These are phyloP conservation scores for Chinchilla lanigera DNA, from an alignment of 2,113 vertebrate species.

Conservation along the genomic window DNA sequence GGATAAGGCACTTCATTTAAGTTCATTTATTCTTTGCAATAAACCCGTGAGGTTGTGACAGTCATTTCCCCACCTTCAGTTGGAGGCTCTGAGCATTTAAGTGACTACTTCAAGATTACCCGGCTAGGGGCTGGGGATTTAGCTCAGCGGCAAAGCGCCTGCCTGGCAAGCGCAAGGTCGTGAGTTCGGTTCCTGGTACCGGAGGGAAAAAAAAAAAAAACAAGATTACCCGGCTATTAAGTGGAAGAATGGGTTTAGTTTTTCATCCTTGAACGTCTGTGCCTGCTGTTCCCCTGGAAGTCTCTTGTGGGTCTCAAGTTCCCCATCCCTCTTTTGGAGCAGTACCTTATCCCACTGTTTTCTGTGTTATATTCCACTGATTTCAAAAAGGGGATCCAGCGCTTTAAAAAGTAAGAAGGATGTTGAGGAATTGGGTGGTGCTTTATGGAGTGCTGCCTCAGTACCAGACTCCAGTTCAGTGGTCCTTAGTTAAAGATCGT, in stretches of 20 bases:
- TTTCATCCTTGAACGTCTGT: conserved; percentile 50
- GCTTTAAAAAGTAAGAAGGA: neutral
- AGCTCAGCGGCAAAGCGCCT: no score
- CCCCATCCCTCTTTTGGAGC: rapidly evolving
- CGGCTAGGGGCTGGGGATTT: no score
- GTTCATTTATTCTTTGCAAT: neutral
- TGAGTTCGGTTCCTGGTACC: no score
- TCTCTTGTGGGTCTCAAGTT: neutral
- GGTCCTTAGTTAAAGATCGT: neutral
- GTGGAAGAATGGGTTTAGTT: neutral
- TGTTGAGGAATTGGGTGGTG: neutral
- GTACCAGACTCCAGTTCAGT: neutral
- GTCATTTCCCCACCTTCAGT: neutral
- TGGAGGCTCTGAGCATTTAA: neutral
- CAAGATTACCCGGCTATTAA: neutral
- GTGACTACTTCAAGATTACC: neutral
- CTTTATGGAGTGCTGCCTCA: neutral
- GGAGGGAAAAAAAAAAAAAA: no score
- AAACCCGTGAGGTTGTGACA: neutral
- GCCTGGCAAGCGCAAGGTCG: no score
- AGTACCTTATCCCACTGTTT: neutral
- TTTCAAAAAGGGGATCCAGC: neutral
- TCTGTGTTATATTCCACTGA: neutral
- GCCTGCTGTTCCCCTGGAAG: neutral
- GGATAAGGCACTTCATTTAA: neutral